Base-by-base conservation (phyloP, 2,888 invertebrate genomes). In the Ctena decussata region DNA sequence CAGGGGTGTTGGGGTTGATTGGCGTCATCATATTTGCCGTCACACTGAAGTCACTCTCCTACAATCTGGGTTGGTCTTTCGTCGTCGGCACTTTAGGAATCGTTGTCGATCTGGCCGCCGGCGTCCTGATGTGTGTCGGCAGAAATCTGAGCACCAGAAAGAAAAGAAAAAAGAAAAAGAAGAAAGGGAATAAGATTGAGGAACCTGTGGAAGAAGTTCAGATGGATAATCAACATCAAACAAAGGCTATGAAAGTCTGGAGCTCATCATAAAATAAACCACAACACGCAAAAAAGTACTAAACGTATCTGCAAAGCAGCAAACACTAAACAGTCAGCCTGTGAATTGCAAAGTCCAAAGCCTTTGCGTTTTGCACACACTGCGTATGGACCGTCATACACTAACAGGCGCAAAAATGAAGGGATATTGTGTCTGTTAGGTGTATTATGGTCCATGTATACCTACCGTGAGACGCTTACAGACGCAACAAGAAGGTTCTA, bases 71-170 rank as follows among this genome's bases (percentile, higher is more conserved):
- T 35, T 88, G 88, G 88, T 88, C 88, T 11, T 88, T 88, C 41
- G 69, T 88, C 12, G 78, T 88, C 6, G 88, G 83, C 35, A 81
- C 85, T 24, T 53, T 88, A 2, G 88, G 83, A 0, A 70, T 88
- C 35, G 74, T 85, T 44, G 77, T 88, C 12, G 81, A 85, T 81
- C 35, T 88, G 18, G 83, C 88, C 24, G 88, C 88, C 24, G 88
- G 88, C 18, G 80, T 88, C 8, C 81, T 88, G 21, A 88, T 88
- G 88, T 88, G 88, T 57, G 88, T 88, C 46, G 88, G 88, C 24
- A 72, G 88, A 35, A 88, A 88, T 65, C 81, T 88, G 49, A 88
- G 85, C 77, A 81, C 80, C 21, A 69, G 2, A 12, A 65, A 65
- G 65, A 65, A 65, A 35, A 32, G 65, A 65, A 65, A 65, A 35